Percentiles rank a stretch among this genome's conserved stretches.
These are phyloP conservation scores for Drosophila parthenogenetica DNA, from an alignment of 2,888 invertebrate genomes.

Conservation along the genomic window DNA sequence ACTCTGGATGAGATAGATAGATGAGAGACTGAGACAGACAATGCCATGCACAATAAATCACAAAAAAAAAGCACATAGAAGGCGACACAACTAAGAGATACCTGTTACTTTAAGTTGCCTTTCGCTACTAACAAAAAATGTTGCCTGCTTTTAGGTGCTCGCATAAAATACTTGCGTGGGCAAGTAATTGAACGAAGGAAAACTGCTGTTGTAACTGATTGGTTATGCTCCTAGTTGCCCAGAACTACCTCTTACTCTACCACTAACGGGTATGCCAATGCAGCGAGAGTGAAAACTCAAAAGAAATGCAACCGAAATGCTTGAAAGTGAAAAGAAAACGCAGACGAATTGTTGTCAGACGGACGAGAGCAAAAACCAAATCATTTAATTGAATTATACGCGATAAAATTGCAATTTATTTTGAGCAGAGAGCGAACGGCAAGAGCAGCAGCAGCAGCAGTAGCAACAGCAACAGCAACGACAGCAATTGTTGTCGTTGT, in stretches of 20 bases:
- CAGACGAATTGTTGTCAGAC: slow-evolving; percentile 47
- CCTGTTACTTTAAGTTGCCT: not conserved
- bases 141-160: too few species aligned
- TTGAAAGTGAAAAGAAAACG: slow-evolving; percentile 19
- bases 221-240: too few species aligned
- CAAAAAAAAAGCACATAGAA: slow-evolving; percentile 29
- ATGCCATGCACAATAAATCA: slow-evolving; percentile 63
- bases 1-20: not conserved
- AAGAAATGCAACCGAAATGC: slow-evolving; percentile 15
- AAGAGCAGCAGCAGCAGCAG: slow-evolving; percentile 43
- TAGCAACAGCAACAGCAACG: slow-evolving; percentile 10
- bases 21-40: slow-evolving; percentile 32
- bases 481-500: slow-evolving; percentile 45
- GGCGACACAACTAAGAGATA: not conserved
- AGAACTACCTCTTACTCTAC: not conserved
- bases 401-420: slow-evolving; percentile 71
- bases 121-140: too few species aligned
- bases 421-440: slow-evolving; percentile 31
- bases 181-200: too few species aligned
- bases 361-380: slow-evolving; percentile 44
- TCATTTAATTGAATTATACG: slow-evolving; percentile 71
- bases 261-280: not conserved
- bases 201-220: too few species aligned
- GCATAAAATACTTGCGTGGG: too few species aligned
- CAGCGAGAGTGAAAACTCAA: slow-evolving; percentile 46